phyloP scores from a whole-genome alignment of 2,797 vertebrate genomes.

The Mallotus villosus region DNA sequence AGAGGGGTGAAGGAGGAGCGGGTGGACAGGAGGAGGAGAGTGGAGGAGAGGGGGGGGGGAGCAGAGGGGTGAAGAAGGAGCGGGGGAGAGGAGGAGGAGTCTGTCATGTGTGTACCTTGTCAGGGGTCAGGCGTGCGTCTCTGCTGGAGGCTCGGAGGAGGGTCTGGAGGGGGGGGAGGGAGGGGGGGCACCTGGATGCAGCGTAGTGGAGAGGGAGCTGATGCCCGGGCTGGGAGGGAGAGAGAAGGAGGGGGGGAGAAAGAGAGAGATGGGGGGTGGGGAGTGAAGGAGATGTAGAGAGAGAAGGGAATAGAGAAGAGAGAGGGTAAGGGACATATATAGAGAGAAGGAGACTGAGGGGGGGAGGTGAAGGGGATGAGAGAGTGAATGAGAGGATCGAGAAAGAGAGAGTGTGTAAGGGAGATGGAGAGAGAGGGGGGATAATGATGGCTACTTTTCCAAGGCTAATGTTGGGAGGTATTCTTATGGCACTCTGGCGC shows the following conservation, averaged over 20 bases:
- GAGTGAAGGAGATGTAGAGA: not conserved
- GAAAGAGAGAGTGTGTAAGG: no score
- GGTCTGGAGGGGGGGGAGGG: constrained; percentile 46
- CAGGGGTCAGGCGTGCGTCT: constrained; percentile 55
- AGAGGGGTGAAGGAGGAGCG: no score
- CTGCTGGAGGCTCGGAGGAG: constrained; percentile 60
- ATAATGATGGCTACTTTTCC: no score
- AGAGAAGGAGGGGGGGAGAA: not conserved
- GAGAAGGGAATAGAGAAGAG: not conserved
- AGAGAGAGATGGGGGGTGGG: not conserved
- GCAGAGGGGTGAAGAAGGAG: no score
- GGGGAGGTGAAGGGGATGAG: no score
- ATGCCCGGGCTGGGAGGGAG: constrained; percentile 46
- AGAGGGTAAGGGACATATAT: not conserved
- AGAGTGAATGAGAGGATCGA: no score
- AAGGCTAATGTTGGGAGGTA: no score
- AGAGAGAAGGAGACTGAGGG: not conserved
- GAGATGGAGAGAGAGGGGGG: no score
- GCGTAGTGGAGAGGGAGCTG: constrained; percentile 67
- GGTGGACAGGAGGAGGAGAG: no score
- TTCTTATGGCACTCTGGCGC: not conserved
- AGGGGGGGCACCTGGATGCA: constrained; percentile 45
- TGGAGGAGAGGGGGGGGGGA: no score
- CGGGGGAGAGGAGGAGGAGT: no score
- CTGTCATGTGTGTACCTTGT: constrained; percentile 31